Conservation (phyloP, 2,797 vertebrate genomes). For the Novumbra hubbsi region DNA sequence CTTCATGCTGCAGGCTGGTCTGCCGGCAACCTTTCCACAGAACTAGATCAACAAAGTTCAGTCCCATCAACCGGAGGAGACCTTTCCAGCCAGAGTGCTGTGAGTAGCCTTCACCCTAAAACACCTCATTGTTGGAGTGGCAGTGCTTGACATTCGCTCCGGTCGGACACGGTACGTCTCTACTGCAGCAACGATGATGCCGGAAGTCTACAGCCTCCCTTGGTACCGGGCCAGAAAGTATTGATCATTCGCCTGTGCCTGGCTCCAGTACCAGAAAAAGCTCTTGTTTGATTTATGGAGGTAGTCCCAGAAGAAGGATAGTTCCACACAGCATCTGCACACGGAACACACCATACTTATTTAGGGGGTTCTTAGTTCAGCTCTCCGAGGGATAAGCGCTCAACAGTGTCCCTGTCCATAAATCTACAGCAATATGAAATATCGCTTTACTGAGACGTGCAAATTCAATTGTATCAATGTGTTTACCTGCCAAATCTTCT, state of each 20-base stretch:
- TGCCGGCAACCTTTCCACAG: neutral
- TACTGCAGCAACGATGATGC: neutral
- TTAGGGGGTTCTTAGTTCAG: slow-evolving; percentile 31
- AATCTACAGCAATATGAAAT: slow-evolving; percentile 43
- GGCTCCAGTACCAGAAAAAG: neutral
- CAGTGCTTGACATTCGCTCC: neutral
- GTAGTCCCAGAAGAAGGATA: slow-evolving; percentile 32
- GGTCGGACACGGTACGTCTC: neutral
- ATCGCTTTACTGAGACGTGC: slow-evolving; percentile 47
- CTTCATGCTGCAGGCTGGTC: too few species aligned
- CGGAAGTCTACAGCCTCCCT: neutral
- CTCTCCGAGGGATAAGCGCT: slow-evolving; percentile 20
- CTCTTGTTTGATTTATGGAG: slow-evolving; percentile 26
- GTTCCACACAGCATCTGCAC: slow-evolving; percentile 23
- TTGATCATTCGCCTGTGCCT: neutral
- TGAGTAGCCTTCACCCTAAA: neutral
- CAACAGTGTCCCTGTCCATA: slow-evolving; percentile 28
- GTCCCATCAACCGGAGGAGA: neutral
- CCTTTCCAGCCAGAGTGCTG: neutral
- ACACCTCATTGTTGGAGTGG: neutral
- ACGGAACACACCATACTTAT: slow-evolving; percentile 27
- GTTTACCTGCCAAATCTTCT: slow-evolving; percentile 49
- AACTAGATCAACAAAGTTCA: neutral
- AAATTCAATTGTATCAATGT: slow-evolving; percentile 56
- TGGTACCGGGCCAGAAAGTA: neutral